A percentile compares a stretch with the other conserved stretches of the same genome.
Conservation (phyloP, 2,797 vertebrate species). For the Natrix natrix region DNA sequence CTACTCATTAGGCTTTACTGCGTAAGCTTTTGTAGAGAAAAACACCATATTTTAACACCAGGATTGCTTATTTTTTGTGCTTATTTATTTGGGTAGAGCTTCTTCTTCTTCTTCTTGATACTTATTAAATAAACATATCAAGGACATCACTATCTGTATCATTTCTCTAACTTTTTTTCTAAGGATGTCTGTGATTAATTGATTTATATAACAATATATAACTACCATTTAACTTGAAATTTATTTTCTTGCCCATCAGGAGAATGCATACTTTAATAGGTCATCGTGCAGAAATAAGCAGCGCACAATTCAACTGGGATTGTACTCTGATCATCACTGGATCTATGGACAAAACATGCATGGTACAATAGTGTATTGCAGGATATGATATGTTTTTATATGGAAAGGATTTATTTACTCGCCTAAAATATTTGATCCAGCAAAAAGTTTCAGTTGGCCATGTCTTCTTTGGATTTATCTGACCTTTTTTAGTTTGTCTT, state of each 20-base stretch:
- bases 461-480: background rate
- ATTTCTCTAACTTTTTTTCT: slow-evolving; percentile 30
- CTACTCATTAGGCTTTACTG: background rate
- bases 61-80: background rate
- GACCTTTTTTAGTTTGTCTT: background rate
- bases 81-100: background rate
- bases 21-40: background rate
- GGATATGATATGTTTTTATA: background rate
- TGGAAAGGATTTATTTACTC: background rate
- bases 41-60: background rate
- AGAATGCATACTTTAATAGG: slow-evolving; percentile 81
- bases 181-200: background rate
- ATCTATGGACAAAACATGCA: slow-evolving; percentile 93
- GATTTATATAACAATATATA: background rate
- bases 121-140: background rate
- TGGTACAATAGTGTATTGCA: slow-evolving; percentile 71
- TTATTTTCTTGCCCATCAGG: slow-evolving; percentile 64
- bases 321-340: slow-evolving; percentile 85
- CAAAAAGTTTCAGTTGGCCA: background rate
- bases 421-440: background rate
- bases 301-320: slow-evolving; percentile 92
- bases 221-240: slow-evolving; percentile 15
- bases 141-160: background rate
- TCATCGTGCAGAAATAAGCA: slow-evolving; percentile 88
- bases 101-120: background rate